Base-by-base conservation (phyloP, 2,797 vertebrate genomes). In the Diglossa cyanea region DNA sequence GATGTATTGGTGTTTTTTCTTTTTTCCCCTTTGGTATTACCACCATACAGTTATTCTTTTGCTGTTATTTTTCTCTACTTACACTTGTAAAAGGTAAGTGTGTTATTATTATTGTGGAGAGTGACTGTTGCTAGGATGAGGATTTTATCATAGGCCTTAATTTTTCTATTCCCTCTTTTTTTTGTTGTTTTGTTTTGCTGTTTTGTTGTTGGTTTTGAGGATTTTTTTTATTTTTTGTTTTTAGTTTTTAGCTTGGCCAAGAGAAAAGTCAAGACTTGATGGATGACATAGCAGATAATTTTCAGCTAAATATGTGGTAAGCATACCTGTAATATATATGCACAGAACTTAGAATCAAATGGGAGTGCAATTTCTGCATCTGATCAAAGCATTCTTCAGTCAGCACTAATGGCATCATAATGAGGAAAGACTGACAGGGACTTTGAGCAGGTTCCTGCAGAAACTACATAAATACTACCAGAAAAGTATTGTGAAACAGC, bases 391-490 rank as follows among this genome's bases (percentile, higher is more conserved):
- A 12, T 63, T 26, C 8, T 61, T 6, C 30, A 53, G 47, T 47
- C 71, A 75, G 8, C 23, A 31, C 12, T 75, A 61, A 30, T 23
- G 60, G 4, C 17, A 72, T 61, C 42, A 53, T 53, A 65, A 75
- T 40, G 45, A 47, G 25, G 17, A 67, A 82, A 82, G 68, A 24
- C 2, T 0, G 0, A 19, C 8, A 25, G 42, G 42, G 50, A n/a
- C 11, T 60, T 65, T 35, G 33, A 68, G 16, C 6, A 76, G 2
- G 4, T 55, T 79, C 60, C 37, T 82, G 30, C 25, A 67, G 61
- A 90, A 86, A 44, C 6, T 79, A 18, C 12, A 15, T 18, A 58
- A 74, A 40, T n/a, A 26, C 6, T 54, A 10, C 47, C 17, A 86
- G 20, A 62, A 75, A 75, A 83, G 2, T 62, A 39, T 13, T 74